A percentile compares a stretch with the other conserved stretches of the same genome.
phyloP scores from a whole-genome alignment of 2,113 vertebrate genomes.

The Puffinus mauretanicus region DNA sequence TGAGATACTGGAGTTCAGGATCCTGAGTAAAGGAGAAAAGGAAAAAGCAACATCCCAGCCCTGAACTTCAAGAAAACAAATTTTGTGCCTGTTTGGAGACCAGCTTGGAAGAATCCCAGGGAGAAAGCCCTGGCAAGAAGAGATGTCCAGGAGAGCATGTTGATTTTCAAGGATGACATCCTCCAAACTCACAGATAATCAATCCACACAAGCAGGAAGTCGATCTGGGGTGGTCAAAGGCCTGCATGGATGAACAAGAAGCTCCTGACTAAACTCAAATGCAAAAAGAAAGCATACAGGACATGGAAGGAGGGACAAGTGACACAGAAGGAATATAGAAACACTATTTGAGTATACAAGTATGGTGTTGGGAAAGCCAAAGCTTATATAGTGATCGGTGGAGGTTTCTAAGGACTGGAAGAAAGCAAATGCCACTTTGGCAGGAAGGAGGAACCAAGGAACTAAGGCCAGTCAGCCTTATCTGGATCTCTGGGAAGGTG shows the following conservation, averaged over 20 bases:
- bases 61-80: background rate
- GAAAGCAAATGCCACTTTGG: background rate
- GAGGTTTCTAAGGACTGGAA: background rate
- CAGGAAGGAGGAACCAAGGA: background rate
- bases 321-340: background rate
- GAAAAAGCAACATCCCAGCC: background rate
- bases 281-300: background rate
- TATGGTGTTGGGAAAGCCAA: background rate
- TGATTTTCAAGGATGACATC: background rate
- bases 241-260: background rate
- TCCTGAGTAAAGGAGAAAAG: background rate
- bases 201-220: background rate
- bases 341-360: background rate
- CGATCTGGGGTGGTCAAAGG: background rate
- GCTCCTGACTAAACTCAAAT: background rate
- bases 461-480: background rate
- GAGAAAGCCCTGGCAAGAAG: background rate
- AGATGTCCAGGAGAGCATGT: background rate
- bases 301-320: background rate
- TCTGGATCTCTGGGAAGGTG: background rate
- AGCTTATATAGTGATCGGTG: fast-evolving
- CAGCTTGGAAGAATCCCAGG: background rate
- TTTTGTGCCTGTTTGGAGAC: background rate
- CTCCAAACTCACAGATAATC: background rate
- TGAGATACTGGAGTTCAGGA: background rate